A percentile compares a stretch with the other conserved stretches of the same genome.
Conservation (phyloP, 2,797 vertebrate genomes). For the Apodemus agrarius region DNA sequence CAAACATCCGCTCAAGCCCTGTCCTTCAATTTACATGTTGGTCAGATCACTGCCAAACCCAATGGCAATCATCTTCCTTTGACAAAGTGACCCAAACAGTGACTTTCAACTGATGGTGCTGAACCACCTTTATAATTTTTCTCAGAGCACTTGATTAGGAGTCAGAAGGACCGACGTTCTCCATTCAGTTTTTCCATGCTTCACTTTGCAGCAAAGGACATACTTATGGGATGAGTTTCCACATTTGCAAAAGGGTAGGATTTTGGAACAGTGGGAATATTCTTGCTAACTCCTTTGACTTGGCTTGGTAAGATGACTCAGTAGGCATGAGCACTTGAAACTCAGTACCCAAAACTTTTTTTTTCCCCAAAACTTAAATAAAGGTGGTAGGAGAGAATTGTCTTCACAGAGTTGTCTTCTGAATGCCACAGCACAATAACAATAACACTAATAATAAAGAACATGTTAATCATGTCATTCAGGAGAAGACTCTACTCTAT, state of each 20-base stretch:
- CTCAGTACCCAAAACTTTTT: not conserved
- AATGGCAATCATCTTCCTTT: constrained; percentile 16
- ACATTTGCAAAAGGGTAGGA: constrained; percentile 23
- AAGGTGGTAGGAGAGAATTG: not conserved
- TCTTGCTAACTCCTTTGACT: constrained; percentile 11
- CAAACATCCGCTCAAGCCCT: not conserved
- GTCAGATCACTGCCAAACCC: not conserved
- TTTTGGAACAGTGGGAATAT: not conserved
- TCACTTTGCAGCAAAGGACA: not conserved
- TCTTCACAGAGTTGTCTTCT: not conserved
- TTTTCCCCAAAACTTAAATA: not conserved
- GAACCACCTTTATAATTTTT: constrained; percentile 42
- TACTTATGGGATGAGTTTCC: not conserved
- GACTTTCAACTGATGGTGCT: constrained; percentile 9
- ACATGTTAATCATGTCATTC: not conserved
- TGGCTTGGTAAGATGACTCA: not conserved
- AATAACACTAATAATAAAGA: not conserved
- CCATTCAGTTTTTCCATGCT: not conserved
- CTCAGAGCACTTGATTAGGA: constrained; percentile 48
- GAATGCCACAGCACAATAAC: not conserved
- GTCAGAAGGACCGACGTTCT: constrained; percentile 36
- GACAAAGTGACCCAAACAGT: not conserved
- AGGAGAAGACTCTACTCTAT: constrained; percentile 17
- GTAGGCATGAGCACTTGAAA: not conserved
- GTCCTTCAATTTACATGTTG: not conserved